Base-by-base conservation (phyloP, 92 coral and sea anemone genomes). In the Paramuricea clavata region DNA sequence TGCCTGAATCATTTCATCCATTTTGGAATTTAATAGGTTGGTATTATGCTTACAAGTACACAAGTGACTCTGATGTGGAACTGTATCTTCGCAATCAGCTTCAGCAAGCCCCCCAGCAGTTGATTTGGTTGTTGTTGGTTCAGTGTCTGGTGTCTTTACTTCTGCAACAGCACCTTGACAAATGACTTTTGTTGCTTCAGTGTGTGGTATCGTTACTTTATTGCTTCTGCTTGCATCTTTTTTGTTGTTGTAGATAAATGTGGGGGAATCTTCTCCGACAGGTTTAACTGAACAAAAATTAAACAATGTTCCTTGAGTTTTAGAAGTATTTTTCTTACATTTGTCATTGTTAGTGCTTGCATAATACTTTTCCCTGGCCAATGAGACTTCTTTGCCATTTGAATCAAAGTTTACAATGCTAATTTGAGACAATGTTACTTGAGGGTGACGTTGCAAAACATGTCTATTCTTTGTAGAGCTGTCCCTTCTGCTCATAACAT, bases 1-100 rank as follows among this genome's bases (percentile, higher is more conserved):
- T 70, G 76, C 33, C 15, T 70, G n/a, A 39, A 70, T 70, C 52
- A 70, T 11, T 34, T 34, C 50, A 70, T 70, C 76, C 76, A 70
- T 39, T 70, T 70, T 35, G 19, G 21, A 39, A 70, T 32, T 70
- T 50, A 70, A 70, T 34, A 39, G 12, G 49, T 3, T 39, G 0
- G 30, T 17, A 13, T 39, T 43, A 0, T 70, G 76, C 39, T 70
- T 26, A 34, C 35, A 68, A 11, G n/a, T n/a, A n/a, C n/a, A 68
- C 0, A 9, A 68, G 6, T 68, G 33, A 68, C 39, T 39, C 4
- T 39, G 44, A 39, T 39, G 43, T 68, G 74, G 21, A 68, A 68
- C 74, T 68, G 74, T 12, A 68, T 32, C 43, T 30, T 68, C 8
- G 74, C 74, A 30, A 68, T 68, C 74, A 32, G 74, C 74, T 11